Percentiles rank a stretch among this genome's conserved stretches.
Evolutionary conservation across 2,113 vertebrate species (phyloP).

Genomic region (Peromyscus polionotus): DNA sequence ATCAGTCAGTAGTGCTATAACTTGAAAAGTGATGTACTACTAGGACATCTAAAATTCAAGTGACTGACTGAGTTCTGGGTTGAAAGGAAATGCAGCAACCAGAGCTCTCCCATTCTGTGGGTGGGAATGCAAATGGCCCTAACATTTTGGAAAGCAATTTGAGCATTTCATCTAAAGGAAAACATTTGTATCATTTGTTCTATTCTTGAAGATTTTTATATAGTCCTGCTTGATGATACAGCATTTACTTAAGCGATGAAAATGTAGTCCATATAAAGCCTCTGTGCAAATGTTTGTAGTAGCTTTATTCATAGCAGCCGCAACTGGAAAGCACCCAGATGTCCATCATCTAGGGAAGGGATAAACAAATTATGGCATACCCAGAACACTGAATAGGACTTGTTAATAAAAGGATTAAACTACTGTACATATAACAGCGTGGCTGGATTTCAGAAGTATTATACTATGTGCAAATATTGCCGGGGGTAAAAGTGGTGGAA

Average conservation of each 20-base stretch:
- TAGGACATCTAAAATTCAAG: slow-evolving; percentile 8
- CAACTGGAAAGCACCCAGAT: slow-evolving; percentile 22
- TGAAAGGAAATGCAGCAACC: not conserved
- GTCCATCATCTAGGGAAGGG: not conserved
- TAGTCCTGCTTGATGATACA: not conserved
- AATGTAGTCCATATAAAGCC: not conserved
- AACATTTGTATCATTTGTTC: not conserved
- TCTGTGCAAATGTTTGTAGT: slow-evolving; percentile 33
- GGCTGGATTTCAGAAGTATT: slow-evolving; percentile 39
- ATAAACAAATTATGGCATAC: slow-evolving; percentile 47
- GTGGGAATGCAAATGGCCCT: not conserved
- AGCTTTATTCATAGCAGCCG: slow-evolving; percentile 27
- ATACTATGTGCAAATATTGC: not conserved
- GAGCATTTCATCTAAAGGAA: slow-evolving; percentile 3
- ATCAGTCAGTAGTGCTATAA: not conserved
- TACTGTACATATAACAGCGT: not conserved
- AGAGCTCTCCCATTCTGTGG: not conserved
- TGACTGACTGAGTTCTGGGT: not conserved
- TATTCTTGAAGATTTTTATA: not conserved
- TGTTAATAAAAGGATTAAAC: slow-evolving; percentile 43
- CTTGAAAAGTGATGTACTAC: not conserved
- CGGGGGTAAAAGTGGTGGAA: not conserved
- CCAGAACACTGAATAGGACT: slow-evolving; percentile 4
- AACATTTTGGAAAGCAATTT: slow-evolving; percentile 22
- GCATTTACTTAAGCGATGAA: slow-evolving; percentile 43